phyloP scores from a whole-genome alignment of 92 coral and sea anemone genomes.

The Porites rus region DNA sequence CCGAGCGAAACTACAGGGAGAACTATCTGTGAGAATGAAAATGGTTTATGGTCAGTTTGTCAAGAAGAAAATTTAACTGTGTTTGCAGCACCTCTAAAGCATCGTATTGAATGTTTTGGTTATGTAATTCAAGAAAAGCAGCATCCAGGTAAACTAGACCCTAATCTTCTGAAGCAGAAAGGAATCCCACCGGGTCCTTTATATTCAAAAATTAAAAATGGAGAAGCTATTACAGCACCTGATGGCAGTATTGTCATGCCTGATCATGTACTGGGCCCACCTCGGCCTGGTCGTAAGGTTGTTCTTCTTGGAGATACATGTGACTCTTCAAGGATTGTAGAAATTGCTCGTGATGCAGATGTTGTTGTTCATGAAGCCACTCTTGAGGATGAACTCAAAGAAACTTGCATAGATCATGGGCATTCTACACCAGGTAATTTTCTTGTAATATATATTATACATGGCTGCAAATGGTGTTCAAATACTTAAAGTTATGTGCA shows the following conservation, averaged over 20 bases:
- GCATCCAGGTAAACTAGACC: slow-evolving; percentile 88
- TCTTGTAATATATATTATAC: not conserved
- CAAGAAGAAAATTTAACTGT: slow-evolving; percentile 75
- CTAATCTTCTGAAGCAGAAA: slow-evolving; percentile 74
- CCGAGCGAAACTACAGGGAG: slow-evolving; percentile 80
- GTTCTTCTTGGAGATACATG: slow-evolving; percentile 96
- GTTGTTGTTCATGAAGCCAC: slow-evolving; percentile 96
- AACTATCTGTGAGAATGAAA: slow-evolving; percentile 48
- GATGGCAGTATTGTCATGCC: slow-evolving; percentile 82
- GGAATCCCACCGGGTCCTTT: slow-evolving; percentile 97
- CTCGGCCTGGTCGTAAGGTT: slow-evolving; percentile 86
- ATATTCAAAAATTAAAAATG: slow-evolving; percentile 89
- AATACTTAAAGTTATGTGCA: too few relatives aligned
- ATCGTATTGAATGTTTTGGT: slow-evolving; percentile 87
- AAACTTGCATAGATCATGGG: slow-evolving; percentile 87
- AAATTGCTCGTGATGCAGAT: slow-evolving; percentile 76
- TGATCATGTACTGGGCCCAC: slow-evolving; percentile 80
- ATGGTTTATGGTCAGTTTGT: slow-evolving; percentile 82
- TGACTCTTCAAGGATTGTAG: slow-evolving; percentile 73
- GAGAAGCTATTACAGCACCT: slow-evolving; percentile 72
- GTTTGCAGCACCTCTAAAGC: slow-evolving; percentile 89
- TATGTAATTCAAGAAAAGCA: slow-evolving; percentile 83
- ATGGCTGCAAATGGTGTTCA: not conserved
- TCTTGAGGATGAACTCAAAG: slow-evolving; percentile 85
- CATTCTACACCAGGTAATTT: slow-evolving; percentile 96